Evolutionary conservation across 2,888 invertebrate genomes (phyloP).

Genomic region (Ephialtes manifestator): DNA sequence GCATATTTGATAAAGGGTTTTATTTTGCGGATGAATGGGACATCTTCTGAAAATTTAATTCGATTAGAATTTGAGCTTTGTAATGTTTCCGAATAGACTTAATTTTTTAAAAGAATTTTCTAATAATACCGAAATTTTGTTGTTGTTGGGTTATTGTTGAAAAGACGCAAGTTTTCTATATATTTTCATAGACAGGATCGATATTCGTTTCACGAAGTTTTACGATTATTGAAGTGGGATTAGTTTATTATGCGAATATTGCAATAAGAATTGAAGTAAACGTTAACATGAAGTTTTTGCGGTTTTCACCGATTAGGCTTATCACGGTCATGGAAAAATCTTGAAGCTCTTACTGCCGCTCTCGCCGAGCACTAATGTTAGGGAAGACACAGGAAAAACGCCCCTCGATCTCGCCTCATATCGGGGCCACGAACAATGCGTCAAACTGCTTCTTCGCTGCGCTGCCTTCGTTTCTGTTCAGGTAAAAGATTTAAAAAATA

Average conservation of each 20-base stretch:
- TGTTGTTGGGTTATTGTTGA: too few species aligned
- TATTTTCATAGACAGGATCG: too few species aligned
- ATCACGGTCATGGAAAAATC: slow-evolving; percentile 88
- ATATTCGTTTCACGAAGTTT: too few species aligned
- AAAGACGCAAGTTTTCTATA: too few species aligned
- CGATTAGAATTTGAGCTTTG: too few species aligned
- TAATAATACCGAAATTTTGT: too few species aligned
- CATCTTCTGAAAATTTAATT: background rate
- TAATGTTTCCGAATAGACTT: too few species aligned
- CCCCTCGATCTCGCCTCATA: slow-evolving; percentile 88
- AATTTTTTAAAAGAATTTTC: too few species aligned
- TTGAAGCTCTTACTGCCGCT: slow-evolving; percentile 87
- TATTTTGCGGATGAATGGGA: background rate
- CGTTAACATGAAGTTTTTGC: background rate
- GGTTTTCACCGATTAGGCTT: slow-evolving; percentile 83
- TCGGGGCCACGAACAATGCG: slow-evolving; percentile 87
- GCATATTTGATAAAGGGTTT: background rate
- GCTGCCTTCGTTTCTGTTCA: slow-evolving; percentile 88
- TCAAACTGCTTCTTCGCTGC: slow-evolving; percentile 87
- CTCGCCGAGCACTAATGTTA: slow-evolving; percentile 87
- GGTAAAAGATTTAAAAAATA: slow-evolving; percentile 40
- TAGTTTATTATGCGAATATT: background rate
- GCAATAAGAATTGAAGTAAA: background rate
- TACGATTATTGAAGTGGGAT: too few species aligned
- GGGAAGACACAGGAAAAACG: slow-evolving; percentile 88